These are phyloP conservation scores for Telenomus remus DNA, from an alignment of 1,140 invertebrate genomes.

Conservation along the genomic window DNA sequence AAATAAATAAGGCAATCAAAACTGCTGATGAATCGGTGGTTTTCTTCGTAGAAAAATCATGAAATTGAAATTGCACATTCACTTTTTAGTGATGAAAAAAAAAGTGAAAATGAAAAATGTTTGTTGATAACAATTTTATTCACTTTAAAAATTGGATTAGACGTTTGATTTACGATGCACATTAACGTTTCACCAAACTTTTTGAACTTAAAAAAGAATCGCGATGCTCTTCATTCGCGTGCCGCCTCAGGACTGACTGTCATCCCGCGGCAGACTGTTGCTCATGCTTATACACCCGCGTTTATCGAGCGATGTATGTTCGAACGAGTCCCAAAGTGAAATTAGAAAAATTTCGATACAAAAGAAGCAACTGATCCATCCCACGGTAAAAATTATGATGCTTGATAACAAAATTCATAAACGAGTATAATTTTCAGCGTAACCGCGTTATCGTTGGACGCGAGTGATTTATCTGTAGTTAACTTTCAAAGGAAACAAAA, in stretches of 20 bases:
- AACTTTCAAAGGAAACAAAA: no score
- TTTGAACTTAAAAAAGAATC: not conserved
- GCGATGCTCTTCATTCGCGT: constrained; percentile 66
- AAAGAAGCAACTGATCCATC: not conserved
- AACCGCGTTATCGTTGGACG: no score
- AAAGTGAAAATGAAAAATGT: no score
- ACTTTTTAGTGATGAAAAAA: no score
- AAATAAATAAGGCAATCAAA: no score
- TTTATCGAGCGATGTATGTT: constrained; percentile 50
- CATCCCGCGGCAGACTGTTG: constrained; percentile 65
- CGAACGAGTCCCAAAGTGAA: constrained; percentile 21
- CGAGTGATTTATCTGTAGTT: no score
- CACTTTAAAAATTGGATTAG: not conserved
- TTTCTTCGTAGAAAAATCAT: no score
- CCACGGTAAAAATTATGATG: no score
- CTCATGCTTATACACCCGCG: constrained; percentile 60
- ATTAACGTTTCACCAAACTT: constrained; percentile 13
- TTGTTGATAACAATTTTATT: not conserved
- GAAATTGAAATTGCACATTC: no score
- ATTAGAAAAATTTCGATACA: constrained; percentile 18
- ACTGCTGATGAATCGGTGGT: no score
- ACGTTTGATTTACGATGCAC: not conserved
- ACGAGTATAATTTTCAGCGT: no score
- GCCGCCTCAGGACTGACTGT: constrained; percentile 65
- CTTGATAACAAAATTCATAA: no score